Conservation (phyloP, 1,140 invertebrate genomes). For the Andrena cerasifolii region DNA sequence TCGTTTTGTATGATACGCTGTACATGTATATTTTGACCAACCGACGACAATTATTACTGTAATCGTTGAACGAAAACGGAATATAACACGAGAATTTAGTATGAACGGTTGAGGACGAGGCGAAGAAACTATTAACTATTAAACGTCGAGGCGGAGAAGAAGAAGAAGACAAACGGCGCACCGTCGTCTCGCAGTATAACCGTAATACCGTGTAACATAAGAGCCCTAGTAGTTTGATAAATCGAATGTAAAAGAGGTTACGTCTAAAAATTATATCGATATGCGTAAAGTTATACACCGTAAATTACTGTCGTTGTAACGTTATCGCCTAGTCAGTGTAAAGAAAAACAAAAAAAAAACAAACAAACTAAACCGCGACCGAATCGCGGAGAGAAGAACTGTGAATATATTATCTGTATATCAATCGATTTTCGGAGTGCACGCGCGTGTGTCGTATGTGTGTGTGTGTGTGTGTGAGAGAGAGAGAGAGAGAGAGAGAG, state of each 20-base stretch:
- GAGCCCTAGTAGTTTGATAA: conserved; percentile 56
- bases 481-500: too few relatives aligned
- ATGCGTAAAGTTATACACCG: conserved; percentile 50
- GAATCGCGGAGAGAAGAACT: conserved; percentile 19
- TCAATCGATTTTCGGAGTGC: conserved; percentile 22
- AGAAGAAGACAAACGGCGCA: background rate
- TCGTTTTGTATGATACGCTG: conserved; percentile 69
- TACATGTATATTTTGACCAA: conserved; percentile 63
- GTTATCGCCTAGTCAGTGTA: conserved; percentile 66
- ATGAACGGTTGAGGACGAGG: background rate
- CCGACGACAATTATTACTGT: conserved; percentile 42
- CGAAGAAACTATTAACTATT: conserved; percentile 1
- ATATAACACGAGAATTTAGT: background rate
- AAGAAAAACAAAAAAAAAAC: conserved; percentile 21
- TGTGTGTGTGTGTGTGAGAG: background rate
- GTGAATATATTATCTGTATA: conserved; percentile 41
- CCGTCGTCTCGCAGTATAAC: conserved; percentile 31
- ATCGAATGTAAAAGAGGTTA: conserved; percentile 54
- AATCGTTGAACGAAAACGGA: background rate
- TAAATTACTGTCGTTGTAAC: conserved; percentile 63
- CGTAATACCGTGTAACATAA: conserved; percentile 49
- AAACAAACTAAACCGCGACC: conserved; percentile 10
- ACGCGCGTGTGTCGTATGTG: background rate
- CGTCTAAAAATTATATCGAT: conserved; percentile 42
- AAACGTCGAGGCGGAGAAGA: background rate